Evolutionary conservation across 2,113 vertebrate genomes (phyloP).

Genomic region (Carollia perspicillata): DNA sequence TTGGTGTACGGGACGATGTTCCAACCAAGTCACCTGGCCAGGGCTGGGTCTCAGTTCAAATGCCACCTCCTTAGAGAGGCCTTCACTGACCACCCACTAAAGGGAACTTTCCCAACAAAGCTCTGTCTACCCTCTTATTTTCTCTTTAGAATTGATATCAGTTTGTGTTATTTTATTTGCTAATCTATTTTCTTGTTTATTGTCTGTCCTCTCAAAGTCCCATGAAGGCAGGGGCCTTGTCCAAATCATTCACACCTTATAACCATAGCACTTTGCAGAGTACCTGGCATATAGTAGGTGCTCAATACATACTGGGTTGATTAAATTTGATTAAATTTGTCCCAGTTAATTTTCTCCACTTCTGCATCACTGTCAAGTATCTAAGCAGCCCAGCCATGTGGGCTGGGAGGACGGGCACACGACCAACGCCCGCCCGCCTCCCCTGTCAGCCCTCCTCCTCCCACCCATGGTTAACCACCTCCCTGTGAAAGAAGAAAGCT

Average conservation of each 20-base stretch:
- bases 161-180: neutral
- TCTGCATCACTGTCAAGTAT: neutral
- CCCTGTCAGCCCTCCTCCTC: neutral
- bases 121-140: neutral
- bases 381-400: neutral
- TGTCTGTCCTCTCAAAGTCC: conserved; percentile 18
- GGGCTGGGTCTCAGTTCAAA: neutral
- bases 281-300: neutral
- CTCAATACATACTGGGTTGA: neutral
- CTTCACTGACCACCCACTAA: neutral
- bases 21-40: too few relatives aligned
- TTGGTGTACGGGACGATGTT: too few relatives aligned
- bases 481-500: neutral
- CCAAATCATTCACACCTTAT: neutral
- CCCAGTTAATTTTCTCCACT: neutral
- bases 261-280: neutral
- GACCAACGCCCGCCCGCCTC: fast-evolving
- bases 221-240: neutral
- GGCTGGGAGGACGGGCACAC: neutral
- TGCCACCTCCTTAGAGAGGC: neutral
- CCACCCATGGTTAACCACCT: neutral
- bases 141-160: neutral
- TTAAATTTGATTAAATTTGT: neutral
- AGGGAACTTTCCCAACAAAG: neutral
- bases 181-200: conserved; percentile 7